phyloP scores from a whole-genome alignment of 1,140 invertebrate species.

The Thrips palmi region DNA sequence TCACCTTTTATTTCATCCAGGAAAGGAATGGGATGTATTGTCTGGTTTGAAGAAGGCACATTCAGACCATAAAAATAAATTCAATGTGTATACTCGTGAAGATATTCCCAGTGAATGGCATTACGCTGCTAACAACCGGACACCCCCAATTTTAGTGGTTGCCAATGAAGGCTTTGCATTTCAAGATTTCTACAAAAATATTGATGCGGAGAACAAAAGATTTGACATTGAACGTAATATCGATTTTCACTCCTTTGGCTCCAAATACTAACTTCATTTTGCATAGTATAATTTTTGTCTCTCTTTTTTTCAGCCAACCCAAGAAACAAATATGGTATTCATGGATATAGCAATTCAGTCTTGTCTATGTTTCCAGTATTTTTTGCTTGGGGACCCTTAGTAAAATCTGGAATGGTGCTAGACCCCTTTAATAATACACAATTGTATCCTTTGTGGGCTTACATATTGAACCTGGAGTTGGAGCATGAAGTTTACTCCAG shows the following conservation, averaged over 20 bases:
- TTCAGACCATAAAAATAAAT: conserved; percentile 24
- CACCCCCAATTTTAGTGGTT: conserved; percentile 35
- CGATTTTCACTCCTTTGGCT: conserved; percentile 7
- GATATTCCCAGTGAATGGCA: conserved; percentile 36
- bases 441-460: conserved; percentile 38
- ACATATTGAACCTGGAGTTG: conserved; percentile 11
- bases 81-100: conserved; percentile 33
- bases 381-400: conserved; percentile 42
- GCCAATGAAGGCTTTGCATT: conserved; percentile 37
- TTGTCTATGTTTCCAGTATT: conserved; percentile 46
- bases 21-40: conserved; percentile 27
- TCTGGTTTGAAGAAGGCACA: conserved; percentile 29
- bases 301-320: conserved; percentile 24
- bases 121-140: conserved; percentile 34
- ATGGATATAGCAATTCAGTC: conserved; percentile 42
- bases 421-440: conserved; percentile 41
- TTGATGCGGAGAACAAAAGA: conserved; percentile 25
- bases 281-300: conserved; percentile 8
- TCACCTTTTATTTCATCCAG: conserved; percentile 19
- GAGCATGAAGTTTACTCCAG: no score
- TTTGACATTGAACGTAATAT: conserved; percentile 27
- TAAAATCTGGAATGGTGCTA: conserved; percentile 29
- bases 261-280: conserved; percentile 9
- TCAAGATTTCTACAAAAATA: conserved; percentile 26
- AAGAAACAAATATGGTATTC: conserved; percentile 35